phyloP scores from a whole-genome alignment of 2,797 vertebrate species.

The Halcyon leucocephala region DNA sequence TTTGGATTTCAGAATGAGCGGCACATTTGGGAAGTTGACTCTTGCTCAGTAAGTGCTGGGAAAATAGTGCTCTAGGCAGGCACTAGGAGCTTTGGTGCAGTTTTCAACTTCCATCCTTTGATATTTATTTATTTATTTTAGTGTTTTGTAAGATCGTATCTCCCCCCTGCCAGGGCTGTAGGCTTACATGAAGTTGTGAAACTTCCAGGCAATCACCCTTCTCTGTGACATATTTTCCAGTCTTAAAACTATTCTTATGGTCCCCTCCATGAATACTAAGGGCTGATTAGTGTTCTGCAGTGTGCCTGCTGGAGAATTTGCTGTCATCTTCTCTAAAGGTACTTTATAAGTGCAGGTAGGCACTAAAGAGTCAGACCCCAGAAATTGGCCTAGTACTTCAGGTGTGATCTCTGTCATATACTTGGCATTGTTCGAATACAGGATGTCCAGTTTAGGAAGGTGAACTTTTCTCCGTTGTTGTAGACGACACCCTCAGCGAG shows the following conservation, averaged over 20 bases:
- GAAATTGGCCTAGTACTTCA: not conserved
- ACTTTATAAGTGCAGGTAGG: not conserved
- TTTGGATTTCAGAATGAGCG: not conserved
- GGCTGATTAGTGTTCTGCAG: not conserved
- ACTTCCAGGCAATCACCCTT: not conserved
- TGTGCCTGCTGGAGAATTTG: accelerated
- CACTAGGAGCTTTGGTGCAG: not conserved
- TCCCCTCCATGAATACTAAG: not conserved
- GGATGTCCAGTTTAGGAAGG: not conserved
- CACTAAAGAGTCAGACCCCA: not conserved
- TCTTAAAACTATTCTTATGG: not conserved
- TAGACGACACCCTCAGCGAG: not conserved
- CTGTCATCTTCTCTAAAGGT: not conserved
- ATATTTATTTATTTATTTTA: not conserved
- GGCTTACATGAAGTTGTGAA: not conserved
- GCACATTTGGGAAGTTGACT: not conserved
- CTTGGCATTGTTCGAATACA: not conserved
- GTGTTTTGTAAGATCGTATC: not conserved
- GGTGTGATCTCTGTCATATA: not conserved
- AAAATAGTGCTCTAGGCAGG: not conserved
- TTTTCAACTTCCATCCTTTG: not conserved
- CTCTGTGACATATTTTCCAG: not conserved
- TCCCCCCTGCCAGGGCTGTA: not conserved
- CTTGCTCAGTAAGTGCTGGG: not conserved
- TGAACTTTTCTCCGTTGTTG: not conserved